Conservation (phyloP, 2,888 invertebrate species). For the Epirrhoe tristata region DNA sequence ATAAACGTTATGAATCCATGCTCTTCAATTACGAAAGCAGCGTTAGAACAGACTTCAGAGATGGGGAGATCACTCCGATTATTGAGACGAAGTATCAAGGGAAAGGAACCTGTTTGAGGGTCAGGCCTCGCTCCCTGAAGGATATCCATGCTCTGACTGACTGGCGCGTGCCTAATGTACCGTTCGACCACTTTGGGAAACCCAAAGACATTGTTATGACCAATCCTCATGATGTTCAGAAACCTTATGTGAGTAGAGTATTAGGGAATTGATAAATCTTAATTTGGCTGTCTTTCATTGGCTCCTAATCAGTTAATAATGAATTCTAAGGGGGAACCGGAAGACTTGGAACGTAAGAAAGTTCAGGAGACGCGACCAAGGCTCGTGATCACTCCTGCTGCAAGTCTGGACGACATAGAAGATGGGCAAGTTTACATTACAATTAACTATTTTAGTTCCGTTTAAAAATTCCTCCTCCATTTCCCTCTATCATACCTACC, state of each 20-base stretch:
- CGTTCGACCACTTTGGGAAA: slow-evolving; percentile 56
- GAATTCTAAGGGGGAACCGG: slow-evolving; percentile 20
- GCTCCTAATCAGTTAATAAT: not conserved
- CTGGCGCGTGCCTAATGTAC: slow-evolving; percentile 49
- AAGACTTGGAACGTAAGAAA: slow-evolving; percentile 19
- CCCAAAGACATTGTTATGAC: slow-evolving; percentile 53
- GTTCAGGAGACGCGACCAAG: slow-evolving; percentile 49
- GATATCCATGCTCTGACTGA: slow-evolving; percentile 57
- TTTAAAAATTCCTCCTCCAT: too few relatives aligned
- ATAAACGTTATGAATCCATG: slow-evolving; percentile 49
- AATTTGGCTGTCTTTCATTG: not conserved
- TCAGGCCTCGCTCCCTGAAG: slow-evolving; percentile 49
- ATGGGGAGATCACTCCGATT: slow-evolving; percentile 42
- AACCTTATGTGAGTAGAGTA: slow-evolving; percentile 54
- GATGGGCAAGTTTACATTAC: slow-evolving; percentile 31
- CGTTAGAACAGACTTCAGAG: slow-evolving; percentile 52
- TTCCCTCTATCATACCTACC: too few relatives aligned
- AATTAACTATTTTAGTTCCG: too few relatives aligned
- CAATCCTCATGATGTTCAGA: slow-evolving; percentile 54
- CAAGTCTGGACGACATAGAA: slow-evolving; percentile 55
- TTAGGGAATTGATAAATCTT: not conserved
- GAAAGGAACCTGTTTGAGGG: slow-evolving; percentile 38
- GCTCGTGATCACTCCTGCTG: slow-evolving; percentile 58
- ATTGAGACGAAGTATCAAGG: slow-evolving; percentile 44
- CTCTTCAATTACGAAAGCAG: slow-evolving; percentile 61